Conservation (phyloP, 2,888 invertebrate genomes). For the Apoda limacodes region DNA sequence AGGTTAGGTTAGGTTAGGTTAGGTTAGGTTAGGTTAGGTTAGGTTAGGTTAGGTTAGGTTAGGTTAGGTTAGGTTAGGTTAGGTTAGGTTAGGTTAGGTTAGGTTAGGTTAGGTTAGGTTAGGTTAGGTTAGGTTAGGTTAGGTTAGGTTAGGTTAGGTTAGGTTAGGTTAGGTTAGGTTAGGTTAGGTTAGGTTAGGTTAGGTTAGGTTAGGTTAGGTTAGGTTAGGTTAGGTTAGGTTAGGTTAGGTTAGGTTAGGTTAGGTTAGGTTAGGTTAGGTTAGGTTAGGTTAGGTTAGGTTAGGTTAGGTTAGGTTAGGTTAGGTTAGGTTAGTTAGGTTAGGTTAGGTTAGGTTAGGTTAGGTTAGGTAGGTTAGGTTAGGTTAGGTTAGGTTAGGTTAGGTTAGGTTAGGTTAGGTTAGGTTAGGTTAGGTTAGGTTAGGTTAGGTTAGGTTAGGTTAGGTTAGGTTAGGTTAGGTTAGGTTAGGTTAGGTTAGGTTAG, state of each 20-base stretch:
- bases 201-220: too few relatives aligned
- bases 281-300: slow-evolving; percentile 15
- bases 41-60: slow-evolving; percentile 10
- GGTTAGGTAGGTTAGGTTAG: too few relatives aligned
- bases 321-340: slow-evolving; percentile 16
- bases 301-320: slow-evolving; percentile 15
- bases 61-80: slow-evolving; percentile 11
- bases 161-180: slow-evolving; percentile 8
- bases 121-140: slow-evolving; percentile 10
- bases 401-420: slow-evolving; percentile 14
- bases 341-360: slow-evolving; percentile 16
- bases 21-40: slow-evolving; percentile 11
- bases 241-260: too few relatives aligned
- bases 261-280: too few relatives aligned
- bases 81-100: slow-evolving; percentile 10
- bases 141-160: slow-evolving; percentile 10
- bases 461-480: slow-evolving; percentile 11
- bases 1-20: too few relatives aligned
- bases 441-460: slow-evolving; percentile 11
- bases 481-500: slow-evolving; percentile 11
- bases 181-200: too few relatives aligned
- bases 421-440: slow-evolving; percentile 10
- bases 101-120: slow-evolving; percentile 8
- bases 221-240: too few relatives aligned
- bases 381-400: slow-evolving; percentile 16